Conservation (phyloP, 1,140 invertebrate genomes). For the Chionoecetes opilio region DNA sequence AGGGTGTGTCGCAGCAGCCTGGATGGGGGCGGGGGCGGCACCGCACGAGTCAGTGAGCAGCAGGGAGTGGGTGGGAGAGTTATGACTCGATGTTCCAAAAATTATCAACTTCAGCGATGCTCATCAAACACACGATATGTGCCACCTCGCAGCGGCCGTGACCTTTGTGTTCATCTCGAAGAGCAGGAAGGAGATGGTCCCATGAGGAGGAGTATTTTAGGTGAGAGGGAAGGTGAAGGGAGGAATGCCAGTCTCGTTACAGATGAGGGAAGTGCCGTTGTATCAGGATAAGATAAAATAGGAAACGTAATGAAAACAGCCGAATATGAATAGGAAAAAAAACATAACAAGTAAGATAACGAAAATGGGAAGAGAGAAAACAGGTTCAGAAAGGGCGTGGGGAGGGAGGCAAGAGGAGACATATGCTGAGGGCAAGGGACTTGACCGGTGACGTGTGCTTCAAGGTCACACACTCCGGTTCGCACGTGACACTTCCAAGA, state of each 20-base stretch:
- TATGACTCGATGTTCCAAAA: neutral
- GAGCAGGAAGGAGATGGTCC: neutral
- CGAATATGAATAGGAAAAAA: neutral
- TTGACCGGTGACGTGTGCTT: constrained; percentile 4
- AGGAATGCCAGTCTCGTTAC: too few species aligned
- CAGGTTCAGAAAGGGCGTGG: constrained; percentile 14
- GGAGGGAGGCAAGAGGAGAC: neutral
- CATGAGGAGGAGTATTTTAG: neutral
- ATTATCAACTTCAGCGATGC: neutral
- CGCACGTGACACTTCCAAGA: neutral
- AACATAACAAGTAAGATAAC: neutral
- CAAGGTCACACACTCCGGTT: constrained; percentile 15
- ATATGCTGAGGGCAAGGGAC: neutral
- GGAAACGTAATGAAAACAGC: neutral
- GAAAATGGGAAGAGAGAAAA: neutral
- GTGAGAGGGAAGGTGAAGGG: too few species aligned
- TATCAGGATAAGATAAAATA: neutral
- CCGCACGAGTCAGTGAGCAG: neutral
- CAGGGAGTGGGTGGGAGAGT: neutral
- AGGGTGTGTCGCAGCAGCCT: neutral
- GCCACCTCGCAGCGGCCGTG: neutral
- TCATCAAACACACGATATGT: neutral
- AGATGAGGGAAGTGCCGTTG: neutral
- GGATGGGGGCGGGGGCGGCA: neutral
- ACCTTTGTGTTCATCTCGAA: neutral